phyloP scores from a whole-genome alignment of 2,888 invertebrate species.

The Gibbula magus region DNA sequence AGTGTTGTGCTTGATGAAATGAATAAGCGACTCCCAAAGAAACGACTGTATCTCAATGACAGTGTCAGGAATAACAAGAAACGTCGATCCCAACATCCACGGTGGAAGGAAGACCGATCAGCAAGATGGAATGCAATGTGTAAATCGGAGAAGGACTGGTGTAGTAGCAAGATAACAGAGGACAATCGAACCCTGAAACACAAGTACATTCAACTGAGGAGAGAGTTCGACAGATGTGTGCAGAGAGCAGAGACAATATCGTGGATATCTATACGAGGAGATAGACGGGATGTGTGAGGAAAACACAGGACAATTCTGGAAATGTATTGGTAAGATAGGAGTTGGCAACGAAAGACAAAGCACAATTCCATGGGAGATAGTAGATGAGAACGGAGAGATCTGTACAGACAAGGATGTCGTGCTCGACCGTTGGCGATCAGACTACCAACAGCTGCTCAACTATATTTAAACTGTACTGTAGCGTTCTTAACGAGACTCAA shows the following conservation, averaged over 20 bases:
- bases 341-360: neutral
- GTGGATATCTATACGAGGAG: neutral
- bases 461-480: neutral
- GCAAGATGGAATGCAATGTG: neutral
- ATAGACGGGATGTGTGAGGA: neutral
- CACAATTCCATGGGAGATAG: neutral
- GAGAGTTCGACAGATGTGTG: too few relatives aligned
- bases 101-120: neutral
- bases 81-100: neutral
- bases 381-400: neutral
- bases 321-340: neutral
- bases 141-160: neutral
- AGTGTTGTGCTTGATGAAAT: neutral
- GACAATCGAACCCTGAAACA: too few relatives aligned
- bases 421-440: neutral
- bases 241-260: neutral
- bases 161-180: neutral
- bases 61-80: neutral
- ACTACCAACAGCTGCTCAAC: neutral
- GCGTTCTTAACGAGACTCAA: neutral
- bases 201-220: neutral
- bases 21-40: neutral
- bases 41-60: neutral
- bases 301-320: neutral
- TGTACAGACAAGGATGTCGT: too few relatives aligned